Evolutionary conservation across 2,797 vertebrate species (phyloP), one percentile per base, ranked within the genome.

Genomic region (Loris lydekkerianus): DNA sequence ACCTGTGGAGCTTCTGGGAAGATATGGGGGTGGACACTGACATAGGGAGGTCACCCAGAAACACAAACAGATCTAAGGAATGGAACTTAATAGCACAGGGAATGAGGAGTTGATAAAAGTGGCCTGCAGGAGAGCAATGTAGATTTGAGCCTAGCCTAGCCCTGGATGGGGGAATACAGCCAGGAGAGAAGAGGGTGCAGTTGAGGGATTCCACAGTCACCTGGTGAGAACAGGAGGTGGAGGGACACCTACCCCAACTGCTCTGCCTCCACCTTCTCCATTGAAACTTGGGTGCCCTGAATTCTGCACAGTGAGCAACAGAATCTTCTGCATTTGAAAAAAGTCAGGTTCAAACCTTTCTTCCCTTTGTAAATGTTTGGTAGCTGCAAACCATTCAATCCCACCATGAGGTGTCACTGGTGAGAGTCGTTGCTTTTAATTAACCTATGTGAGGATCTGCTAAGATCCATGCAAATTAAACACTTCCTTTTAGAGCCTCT

Each of bases 371-470:
- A 43, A 18, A 5, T 29, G 21, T 83, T 49, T 90, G 80, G 65
- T 61, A 87, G 83, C 60, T 65, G 53, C 53, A 89, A 84, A 84
- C 11, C 60, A 86, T 86, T 85, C 76, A 73, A 20, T 60, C 27
- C 20, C 2, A 56, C 9, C 29, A 2, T 2, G 10, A 85, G 72
- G 4, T 43, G 77, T 95, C 25, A 6, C 25, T 58, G 34, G 70
- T 6, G 37, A 89, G 56, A 85, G 46, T n/a, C 56, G 86, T 73
- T 56, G 43, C 58, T 94, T 97, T 63, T 93, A 95, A 94, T 88
- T 60, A 93, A 93, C 56, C 81, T 14, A 1, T 25, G 31, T 11
- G 86, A 97, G 46, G 60, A 43, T 70, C 61, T 2, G 40, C 78
- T 46, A 75, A 73, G 58, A 77, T 40, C 40, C 78, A 58, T 91